Base-by-base conservation (phyloP, 2,888 invertebrate genomes). In the Biston stratarius region DNA sequence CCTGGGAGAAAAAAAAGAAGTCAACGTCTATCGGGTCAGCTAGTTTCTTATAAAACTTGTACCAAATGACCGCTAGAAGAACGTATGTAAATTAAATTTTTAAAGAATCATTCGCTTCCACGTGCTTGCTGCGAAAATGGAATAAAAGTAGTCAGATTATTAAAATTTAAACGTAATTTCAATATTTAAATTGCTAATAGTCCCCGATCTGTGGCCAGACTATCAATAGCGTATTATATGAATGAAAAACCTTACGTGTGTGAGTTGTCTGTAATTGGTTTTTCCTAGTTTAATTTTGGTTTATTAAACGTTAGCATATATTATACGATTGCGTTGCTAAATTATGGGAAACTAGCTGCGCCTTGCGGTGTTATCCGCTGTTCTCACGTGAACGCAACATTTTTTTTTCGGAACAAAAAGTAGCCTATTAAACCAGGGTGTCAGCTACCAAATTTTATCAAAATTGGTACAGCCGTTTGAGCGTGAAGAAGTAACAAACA, bases 151-250 rank as follows among this genome's bases (percentile, higher is more conserved):
- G 61, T 60, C 69, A 61, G 55, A 79, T 81, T 79, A 80, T 76
- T 74, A 69, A 74, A 77, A 77, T 75, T 68, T 48, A 49, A 59
- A 49, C 38, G 40, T 40, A 66, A 67, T 52, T 59, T 49, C 48
- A 59, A 59, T 47, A 80, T 81, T 80, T 81, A 70, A 81, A 81
- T 77, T 67, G 74, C 77, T 75, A 77, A 77, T 14, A 75, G 73
- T 58, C 53, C 14, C 44, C 15, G 24, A 24, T 66, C 55, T 73
- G 76, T 69, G 69, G 67, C 36, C 58, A 24, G 70, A 53, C 65
- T 74, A 55, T 56, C 67, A 70, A 75, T 70, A 34, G 58, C 61
- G 63, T 69, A 62, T 60, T 64, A 69, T 61, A 53, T 45, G 14
- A 42, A 61, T 38, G 65, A 66, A 66, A 48, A 60, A 14, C 24